Evolutionary conservation across 2,113 vertebrate genomes (phyloP).

Genomic region (Pagrus major): DNA sequence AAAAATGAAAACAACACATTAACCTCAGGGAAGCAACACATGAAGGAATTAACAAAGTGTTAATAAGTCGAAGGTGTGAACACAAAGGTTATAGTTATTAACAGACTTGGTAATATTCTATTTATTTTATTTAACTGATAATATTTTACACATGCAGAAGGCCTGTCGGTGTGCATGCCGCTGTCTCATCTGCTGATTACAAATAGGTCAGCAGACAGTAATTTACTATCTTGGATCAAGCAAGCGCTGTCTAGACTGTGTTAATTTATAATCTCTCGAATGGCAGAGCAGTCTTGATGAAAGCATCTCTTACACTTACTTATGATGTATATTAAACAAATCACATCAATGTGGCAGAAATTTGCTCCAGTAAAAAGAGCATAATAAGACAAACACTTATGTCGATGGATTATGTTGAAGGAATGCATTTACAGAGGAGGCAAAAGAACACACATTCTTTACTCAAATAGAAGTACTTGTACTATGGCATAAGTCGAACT

Average conservation of each 20-base stretch:
- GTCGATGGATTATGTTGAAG: slow-evolving; percentile 18
- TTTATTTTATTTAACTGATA: neutral
- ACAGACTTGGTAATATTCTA: neutral
- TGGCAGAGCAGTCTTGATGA: slow-evolving; percentile 21
- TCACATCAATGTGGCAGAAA: neutral
- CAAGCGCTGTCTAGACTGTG: slow-evolving; percentile 23
- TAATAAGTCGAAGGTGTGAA: neutral
- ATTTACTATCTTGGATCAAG: slow-evolving; percentile 51
- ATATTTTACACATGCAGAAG: slow-evolving; percentile 10
- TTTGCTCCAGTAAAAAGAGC: neutral
- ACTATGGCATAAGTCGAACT: too few species aligned
- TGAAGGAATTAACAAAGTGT: neutral
- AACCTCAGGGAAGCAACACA: neutral
- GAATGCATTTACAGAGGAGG: slow-evolving; percentile 18
- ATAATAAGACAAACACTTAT: slow-evolving; percentile 3
- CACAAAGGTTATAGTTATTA: neutral
- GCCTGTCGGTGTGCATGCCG: slow-evolving; percentile 2
- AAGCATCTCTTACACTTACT: slow-evolving; percentile 13
- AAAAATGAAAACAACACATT: neutral
- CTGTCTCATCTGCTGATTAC: slow-evolving; percentile 21
- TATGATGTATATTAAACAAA: slow-evolving; percentile 17
- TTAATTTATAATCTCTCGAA: slow-evolving; percentile 48
- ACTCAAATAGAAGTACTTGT: too few species aligned
- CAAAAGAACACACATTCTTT: too few species aligned
- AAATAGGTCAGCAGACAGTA: slow-evolving; percentile 53